Evolutionary conservation across 2,888 invertebrate species (phyloP).

Genomic region (Ephialtes manifestator): DNA sequence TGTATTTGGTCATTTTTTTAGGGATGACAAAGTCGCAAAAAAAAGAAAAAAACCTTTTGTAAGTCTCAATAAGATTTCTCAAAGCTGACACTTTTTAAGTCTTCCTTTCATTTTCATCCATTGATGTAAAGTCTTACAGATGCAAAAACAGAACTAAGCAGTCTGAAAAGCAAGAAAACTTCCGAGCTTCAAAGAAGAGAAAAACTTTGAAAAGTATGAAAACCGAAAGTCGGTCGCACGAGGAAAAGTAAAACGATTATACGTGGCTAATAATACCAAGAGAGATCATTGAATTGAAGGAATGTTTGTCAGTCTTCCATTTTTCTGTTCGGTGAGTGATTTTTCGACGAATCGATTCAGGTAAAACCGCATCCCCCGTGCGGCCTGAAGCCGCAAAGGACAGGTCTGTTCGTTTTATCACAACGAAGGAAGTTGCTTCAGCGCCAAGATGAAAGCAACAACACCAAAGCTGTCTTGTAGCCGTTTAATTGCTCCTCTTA

Average conservation of each 20-base stretch:
- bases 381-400: conserved; percentile 31
- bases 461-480: background rate
- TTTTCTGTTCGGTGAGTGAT: conserved; percentile 53
- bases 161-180: conserved; percentile 17
- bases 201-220: too few species aligned
- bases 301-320: background rate
- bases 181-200: background rate
- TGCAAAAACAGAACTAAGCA: background rate
- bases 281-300: background rate
- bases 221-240: background rate
- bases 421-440: background rate
- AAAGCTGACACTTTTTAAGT: background rate
- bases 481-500: conserved; percentile 14
- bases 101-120: background rate
- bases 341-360: conserved; percentile 77
- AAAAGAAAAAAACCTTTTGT: background rate
- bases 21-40: background rate
- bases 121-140: background rate
- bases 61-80: background rate
- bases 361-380: conserved; percentile 76
- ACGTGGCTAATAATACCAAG: background rate
- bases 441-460: background rate
- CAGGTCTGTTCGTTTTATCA: conserved; percentile 54
- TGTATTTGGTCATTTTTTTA: too few species aligned
- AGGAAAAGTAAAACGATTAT: conserved; percentile 31